Conservation (phyloP, 2,113 vertebrate genomes). For the Hiodon tergisus region DNA sequence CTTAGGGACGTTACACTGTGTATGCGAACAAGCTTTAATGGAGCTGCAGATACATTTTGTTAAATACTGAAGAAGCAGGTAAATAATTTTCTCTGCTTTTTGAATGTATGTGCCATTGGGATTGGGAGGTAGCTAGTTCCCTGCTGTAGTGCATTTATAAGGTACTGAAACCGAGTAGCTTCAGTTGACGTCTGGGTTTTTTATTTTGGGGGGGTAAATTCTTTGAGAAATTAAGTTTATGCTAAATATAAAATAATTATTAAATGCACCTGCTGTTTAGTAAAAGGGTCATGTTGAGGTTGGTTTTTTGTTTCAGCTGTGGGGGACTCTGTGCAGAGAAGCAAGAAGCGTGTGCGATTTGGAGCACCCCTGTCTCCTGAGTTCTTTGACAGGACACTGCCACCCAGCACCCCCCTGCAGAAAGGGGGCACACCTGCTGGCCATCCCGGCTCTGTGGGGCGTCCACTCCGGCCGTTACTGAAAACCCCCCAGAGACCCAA, state of each 20-base stretch:
- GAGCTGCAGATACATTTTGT: no score
- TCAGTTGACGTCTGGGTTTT: no score
- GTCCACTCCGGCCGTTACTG: conserved; percentile 45
- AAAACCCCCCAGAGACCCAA: conserved; percentile 52
- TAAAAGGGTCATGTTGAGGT: neutral
- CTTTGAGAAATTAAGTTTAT: no score
- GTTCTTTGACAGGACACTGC: conserved; percentile 64
- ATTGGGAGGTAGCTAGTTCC: no score
- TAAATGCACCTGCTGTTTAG: neutral
- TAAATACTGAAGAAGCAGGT: no score
- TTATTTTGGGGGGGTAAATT: no score
- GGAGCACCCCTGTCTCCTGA: conserved; percentile 63
- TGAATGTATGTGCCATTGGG: no score
- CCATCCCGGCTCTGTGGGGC: conserved; percentile 32
- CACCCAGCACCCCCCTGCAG: conserved; percentile 64
- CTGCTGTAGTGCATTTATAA: no score
- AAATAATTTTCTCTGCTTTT: no score
- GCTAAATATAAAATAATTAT: neutral
- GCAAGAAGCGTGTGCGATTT: conserved; percentile 61
- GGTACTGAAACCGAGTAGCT: no score
- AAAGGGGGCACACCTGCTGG: conserved; percentile 52
- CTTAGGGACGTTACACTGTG: no score
- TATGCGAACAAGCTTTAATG: no score
- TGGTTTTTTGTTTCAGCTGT: neutral
- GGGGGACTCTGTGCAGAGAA: conserved; percentile 8